Evolutionary conservation across 1,140 invertebrate species (phyloP), one percentile per base, ranked within the genome.

Genomic region (Drosophila persimilis): DNA sequence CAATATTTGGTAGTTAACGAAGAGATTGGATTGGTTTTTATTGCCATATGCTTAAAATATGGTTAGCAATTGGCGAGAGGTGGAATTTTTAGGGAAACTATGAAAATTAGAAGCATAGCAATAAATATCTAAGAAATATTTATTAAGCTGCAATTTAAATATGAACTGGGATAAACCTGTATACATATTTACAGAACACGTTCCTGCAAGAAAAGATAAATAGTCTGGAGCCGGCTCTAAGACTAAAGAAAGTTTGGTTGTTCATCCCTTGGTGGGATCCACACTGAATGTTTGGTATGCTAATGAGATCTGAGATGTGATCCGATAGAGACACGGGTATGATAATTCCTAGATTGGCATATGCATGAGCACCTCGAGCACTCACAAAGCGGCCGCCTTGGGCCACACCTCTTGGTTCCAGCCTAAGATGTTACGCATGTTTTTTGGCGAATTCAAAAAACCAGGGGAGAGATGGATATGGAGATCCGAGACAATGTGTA

Each of bases 361-460:
- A 57, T 47, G 11, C 58, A 67, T 46, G 39, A 15, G 48, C 59
- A 67, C 45, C 63, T 62, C 26, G 53, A 50, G 48, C 51, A 39
- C 31, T 26, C 60, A 73, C 57, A 65, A 73, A 73, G 59, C 48
- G 17, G 35, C n/a, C 48, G 70, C 57, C 70, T 51, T 56, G 22
- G 31, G 61, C 62, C 71, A 55, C 72, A 75, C 72, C 71, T 57
- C 31, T 31, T 41, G 50, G 22, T 64, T 52, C 44, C 50, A 69
- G 67, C 65, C 52, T 57, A 43, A 57, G 47, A 26, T 62, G 70
- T 73, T 73, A 73, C 71, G 71, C 71, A 73, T 73, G 60, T 74
- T 65, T 39, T 13, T 39, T 57, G 29, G 71, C 71, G 35, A 73
- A 73, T 73, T 58, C 47, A 54, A 53, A 74, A 73, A 74, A 59